Percentiles rank a stretch among this genome's conserved stretches.
These are phyloP conservation scores for Ditylenchus weischeri DNA, from an alignment of 2,888 invertebrate species.

Conservation along the genomic window DNA sequence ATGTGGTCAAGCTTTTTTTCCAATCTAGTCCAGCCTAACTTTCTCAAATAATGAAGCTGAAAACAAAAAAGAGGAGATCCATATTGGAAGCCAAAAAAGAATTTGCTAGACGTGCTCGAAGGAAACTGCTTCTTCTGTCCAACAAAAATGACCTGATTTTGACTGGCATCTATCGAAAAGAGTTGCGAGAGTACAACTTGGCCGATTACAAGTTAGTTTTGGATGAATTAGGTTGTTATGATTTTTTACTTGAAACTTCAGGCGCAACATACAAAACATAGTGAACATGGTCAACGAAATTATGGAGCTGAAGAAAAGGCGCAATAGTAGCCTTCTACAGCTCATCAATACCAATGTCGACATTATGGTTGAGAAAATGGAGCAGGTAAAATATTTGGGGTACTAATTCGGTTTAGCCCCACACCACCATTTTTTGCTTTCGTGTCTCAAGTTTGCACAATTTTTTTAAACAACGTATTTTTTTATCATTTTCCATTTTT, in stretches of 20 bases:
- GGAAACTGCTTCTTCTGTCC: not conserved
- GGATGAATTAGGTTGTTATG: not conserved
- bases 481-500: too few species aligned
- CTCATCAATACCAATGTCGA: slow-evolving; percentile 1
- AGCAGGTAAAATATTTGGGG: not conserved
- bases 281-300: not conserved
- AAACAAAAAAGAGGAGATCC: too few species aligned
- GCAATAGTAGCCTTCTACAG: not conserved
- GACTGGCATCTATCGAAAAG: not conserved
- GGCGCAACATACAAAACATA: not conserved
- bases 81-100: not conserved
- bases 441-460: too few species aligned
- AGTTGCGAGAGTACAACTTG: not conserved
- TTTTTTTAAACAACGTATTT: too few species aligned
- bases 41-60: too few species aligned
- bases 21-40: too few species aligned
- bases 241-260: not conserved
- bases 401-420: too few species aligned
- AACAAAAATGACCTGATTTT: slow-evolving; percentile 3
- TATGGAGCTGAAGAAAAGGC: not conserved
- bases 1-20: not conserved
- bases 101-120: not conserved
- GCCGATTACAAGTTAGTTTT: not conserved
- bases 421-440: too few species aligned
- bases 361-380: slow-evolving; percentile 2